Evolutionary conservation across 1,140 invertebrate species (phyloP).

Genomic region (Diorhabda sublineata): DNA sequence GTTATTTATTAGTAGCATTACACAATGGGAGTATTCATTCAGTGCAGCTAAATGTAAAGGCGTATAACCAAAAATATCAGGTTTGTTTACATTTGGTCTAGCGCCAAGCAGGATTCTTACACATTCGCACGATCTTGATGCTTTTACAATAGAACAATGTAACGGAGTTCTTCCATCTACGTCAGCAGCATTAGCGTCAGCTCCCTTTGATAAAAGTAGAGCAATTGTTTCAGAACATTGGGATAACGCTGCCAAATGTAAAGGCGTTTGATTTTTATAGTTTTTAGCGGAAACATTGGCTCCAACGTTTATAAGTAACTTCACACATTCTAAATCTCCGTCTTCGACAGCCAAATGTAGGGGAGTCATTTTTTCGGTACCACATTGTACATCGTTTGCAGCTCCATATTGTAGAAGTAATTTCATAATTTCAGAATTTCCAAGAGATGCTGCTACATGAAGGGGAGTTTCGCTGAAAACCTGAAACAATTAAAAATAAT

Average conservation of each 20-base stretch:
- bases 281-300: constrained; percentile 66
- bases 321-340: constrained; percentile 67
- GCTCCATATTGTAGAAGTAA: constrained; percentile 68
- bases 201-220: constrained; percentile 57
- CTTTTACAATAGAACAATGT: constrained; percentile 74
- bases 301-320: constrained; percentile 65
- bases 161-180: constrained; percentile 69
- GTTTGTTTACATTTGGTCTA: constrained; percentile 72
- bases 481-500: constrained; percentile 39
- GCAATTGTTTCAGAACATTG: constrained; percentile 71
- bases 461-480: constrained; percentile 79
- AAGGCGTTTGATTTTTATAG: constrained; percentile 67
- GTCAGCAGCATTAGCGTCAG: constrained; percentile 61
- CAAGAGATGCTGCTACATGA: constrained; percentile 73
- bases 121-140: constrained; percentile 66
- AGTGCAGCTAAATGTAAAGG: constrained; percentile 78
- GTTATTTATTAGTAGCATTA: constrained; percentile 67
- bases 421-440: constrained; percentile 62
- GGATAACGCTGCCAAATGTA: constrained; percentile 72
- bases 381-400: constrained; percentile 69
- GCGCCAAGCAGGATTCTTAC: constrained; percentile 60
- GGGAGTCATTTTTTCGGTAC: constrained; percentile 63
- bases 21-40: constrained; percentile 75
- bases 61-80: constrained; percentile 75
- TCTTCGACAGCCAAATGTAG: constrained; percentile 80